Percentiles rank a stretch among this genome's conserved stretches.
Evolutionary conservation across 1,140 invertebrate species (phyloP).

Genomic region (Drosophila pectinifera): DNA sequence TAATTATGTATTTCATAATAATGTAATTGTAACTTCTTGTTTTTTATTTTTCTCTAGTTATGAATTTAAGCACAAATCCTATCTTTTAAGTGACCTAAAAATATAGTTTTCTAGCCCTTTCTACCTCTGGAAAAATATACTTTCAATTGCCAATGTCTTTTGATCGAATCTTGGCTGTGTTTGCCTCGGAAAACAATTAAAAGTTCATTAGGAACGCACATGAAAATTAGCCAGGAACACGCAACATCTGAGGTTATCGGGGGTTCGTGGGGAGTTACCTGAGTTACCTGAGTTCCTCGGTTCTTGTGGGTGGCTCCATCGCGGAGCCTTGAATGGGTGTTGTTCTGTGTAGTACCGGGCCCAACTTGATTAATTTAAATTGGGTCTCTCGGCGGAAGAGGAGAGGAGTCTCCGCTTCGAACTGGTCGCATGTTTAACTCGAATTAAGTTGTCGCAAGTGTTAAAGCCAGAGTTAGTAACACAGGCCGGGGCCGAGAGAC

Average conservation of each 20-base stretch:
- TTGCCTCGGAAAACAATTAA: constrained; percentile 69
- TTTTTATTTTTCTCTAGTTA: too few species aligned
- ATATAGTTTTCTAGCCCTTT: too few species aligned
- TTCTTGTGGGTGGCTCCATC: constrained; percentile 17
- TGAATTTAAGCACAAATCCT: neutral
- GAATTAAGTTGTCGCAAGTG: constrained; percentile 80
- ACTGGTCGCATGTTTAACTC: constrained; percentile 60
- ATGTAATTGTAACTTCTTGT: neutral
- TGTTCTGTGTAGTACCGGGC: constrained; percentile 4
- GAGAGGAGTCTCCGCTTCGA: constrained; percentile 9
- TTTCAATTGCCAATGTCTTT: constrained; percentile 52
- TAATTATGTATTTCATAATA: neutral
- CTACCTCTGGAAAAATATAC: neutral
- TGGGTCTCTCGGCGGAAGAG: constrained; percentile 28
- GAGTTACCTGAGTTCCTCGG: neutral
- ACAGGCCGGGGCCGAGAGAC: constrained; percentile 4
- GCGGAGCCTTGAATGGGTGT: constrained; percentile 12
- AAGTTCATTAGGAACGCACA: constrained; percentile 75
- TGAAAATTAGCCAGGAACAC: constrained; percentile 62
- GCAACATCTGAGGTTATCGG: constrained; percentile 42
- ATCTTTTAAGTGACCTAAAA: neutral
- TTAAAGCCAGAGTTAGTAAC: constrained; percentile 42
- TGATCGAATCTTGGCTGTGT: constrained; percentile 63
- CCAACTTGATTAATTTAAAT: constrained; percentile 76
- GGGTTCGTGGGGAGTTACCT: constrained; percentile 3